These are phyloP conservation scores for Dendrocincla tyrannina DNA, from an alignment of 2,797 vertebrate species.

Conservation along the genomic window DNA sequence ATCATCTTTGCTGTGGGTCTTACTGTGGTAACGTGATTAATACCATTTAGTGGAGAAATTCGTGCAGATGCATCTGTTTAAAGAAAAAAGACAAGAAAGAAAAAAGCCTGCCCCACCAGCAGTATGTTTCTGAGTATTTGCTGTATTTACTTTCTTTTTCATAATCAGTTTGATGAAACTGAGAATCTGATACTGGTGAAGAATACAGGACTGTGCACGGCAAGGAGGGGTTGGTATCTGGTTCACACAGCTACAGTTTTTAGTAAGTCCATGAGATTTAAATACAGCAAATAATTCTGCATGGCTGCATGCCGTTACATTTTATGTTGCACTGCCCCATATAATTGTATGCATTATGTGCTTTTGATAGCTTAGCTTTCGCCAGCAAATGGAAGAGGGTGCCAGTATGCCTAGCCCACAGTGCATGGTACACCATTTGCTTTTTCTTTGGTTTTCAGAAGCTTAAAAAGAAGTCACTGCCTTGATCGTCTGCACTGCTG, in stretches of 20 bases:
- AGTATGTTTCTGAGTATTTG: not conserved
- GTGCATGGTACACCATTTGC: not conserved
- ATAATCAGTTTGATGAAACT: not conserved
- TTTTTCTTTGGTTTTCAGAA: not conserved
- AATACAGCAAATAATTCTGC: not conserved
- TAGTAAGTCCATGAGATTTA: not conserved
- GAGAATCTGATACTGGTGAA: not conserved
- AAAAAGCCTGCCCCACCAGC: not conserved
- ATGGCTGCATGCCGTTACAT: not conserved
- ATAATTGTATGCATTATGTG: not conserved
- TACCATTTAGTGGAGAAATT: not conserved
- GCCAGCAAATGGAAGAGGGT: not conserved
- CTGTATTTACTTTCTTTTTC: not conserved
- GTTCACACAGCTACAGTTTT: constrained; percentile 1
- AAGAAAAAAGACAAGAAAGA: not conserved
- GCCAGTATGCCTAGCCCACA: not conserved
- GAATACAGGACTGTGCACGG: not conserved
- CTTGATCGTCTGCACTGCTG: not conserved
- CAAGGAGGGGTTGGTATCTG: not conserved
- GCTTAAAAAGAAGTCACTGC: not conserved
- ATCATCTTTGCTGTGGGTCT: not conserved
- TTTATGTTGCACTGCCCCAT: not conserved
- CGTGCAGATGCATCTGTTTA: not conserved
- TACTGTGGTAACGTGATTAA: constrained; percentile 5
- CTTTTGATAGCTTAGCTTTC: not conserved